Conservation (phyloP, 64 coral and sea anemone genomes). For the Pachyseris speciosa region DNA sequence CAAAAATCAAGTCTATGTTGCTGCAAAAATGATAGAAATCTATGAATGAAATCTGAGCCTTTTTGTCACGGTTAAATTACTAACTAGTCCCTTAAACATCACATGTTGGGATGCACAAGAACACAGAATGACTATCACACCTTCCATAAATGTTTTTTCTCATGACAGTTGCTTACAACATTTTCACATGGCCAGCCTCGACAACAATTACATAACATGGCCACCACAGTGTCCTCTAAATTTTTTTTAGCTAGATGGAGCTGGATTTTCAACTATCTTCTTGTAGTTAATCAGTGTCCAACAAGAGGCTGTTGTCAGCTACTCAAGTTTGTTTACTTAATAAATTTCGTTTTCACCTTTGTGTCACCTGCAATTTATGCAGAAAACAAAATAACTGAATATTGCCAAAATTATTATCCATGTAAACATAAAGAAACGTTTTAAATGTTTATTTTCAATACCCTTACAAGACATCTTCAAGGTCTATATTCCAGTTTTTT, state of each 20-base stretch:
- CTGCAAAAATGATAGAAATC: background rate
- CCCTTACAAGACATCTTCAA: background rate
- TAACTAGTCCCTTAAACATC: background rate
- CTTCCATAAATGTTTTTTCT: background rate
- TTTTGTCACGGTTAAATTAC: background rate
- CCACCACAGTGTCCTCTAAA: too few relatives aligned
- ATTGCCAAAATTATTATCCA: too few relatives aligned
- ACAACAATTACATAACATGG: background rate
- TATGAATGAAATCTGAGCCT: background rate
- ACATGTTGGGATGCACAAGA: background rate
- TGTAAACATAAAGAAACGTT: background rate
- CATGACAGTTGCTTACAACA: background rate
- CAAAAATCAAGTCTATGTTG: background rate
- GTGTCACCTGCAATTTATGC: too few relatives aligned
- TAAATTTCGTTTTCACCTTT: background rate
- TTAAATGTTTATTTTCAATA: constrained; percentile 12
- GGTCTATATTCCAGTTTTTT: background rate
- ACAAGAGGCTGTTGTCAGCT: background rate
- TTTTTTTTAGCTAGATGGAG: too few relatives aligned
- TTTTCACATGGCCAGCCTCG: background rate
- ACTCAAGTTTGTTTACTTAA: background rate
- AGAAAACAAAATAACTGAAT: too few relatives aligned
- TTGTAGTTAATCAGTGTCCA: background rate
- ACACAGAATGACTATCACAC: background rate
- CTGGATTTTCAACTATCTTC: too few relatives aligned